Conservation (phyloP, 2,797 vertebrate genomes). For the Aeoliscus strigatus region DNA sequence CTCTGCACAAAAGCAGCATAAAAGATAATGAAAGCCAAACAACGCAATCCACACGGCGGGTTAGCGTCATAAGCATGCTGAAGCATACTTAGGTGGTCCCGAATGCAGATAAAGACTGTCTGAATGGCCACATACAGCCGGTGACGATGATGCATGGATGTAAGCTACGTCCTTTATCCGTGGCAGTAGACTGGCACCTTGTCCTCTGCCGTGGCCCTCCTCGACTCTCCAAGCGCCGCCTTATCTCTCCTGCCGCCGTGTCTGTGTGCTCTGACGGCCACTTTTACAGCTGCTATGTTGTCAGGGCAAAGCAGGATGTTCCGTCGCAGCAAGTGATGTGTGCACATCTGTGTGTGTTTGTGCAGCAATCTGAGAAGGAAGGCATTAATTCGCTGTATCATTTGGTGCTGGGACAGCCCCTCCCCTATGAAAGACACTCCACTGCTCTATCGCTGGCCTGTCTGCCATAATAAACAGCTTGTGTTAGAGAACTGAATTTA, state of each 20-base stretch:
- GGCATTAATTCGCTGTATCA: slow-evolving; percentile 78
- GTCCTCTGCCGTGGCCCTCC: slow-evolving; percentile 52
- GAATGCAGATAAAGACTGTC: slow-evolving; percentile 23
- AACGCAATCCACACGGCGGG: slow-evolving; percentile 16
- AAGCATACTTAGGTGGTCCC: slow-evolving; percentile 10
- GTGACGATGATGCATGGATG: slow-evolving; percentile 39
- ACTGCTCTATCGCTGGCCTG: slow-evolving; percentile 47
- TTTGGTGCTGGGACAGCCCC: slow-evolving; percentile 62
- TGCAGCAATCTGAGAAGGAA: slow-evolving; percentile 62
- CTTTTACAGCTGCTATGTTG: slow-evolving; percentile 69
- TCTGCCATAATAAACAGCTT: slow-evolving; percentile 75
- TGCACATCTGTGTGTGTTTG: slow-evolving; percentile 46
- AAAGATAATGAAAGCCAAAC: slow-evolving; percentile 49
- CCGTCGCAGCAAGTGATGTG: slow-evolving; percentile 43
- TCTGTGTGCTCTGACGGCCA: slow-evolving; percentile 66
- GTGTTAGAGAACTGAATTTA: slow-evolving; percentile 73
- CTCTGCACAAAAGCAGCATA: slow-evolving; percentile 30
- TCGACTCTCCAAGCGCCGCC: slow-evolving; percentile 34
- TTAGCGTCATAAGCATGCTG: slow-evolving; percentile 18
- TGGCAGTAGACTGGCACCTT: slow-evolving; percentile 58
- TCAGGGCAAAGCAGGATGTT: slow-evolving; percentile 62
- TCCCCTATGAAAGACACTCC: slow-evolving; percentile 11
- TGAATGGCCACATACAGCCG: slow-evolving; percentile 9
- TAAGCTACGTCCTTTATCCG: slow-evolving; percentile 25
- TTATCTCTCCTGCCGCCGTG: slow-evolving; percentile 67